Evolutionary conservation across 2,797 vertebrate genomes (phyloP), one percentile per base, ranked within the genome.

Genomic region (Channallabes apus): DNA sequence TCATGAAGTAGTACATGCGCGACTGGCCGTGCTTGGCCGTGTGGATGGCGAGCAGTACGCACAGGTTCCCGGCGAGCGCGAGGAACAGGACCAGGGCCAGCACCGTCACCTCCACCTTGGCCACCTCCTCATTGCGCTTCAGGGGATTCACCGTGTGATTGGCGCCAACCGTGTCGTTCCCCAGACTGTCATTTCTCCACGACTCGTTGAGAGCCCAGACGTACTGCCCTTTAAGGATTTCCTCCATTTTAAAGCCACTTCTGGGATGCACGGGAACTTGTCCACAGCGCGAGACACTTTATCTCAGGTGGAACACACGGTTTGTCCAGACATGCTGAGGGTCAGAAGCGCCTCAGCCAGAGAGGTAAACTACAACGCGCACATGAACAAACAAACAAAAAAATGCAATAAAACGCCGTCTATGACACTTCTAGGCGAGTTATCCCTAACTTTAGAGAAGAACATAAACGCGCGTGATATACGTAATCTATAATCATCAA

Each of bases 1-100:
- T 99, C 96, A 99, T 99, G 94, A 99, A 99, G 93, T 97, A 99
- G 89, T 98, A 97, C 96, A 99, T 99, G 92, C 98, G 97, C 51
- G 98, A 98, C 83, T 96, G 96, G 85, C 96, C 95, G 93, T 96
- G 96, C 84, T 97, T 97, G 91, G 95, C 95, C 79, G 95, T 96
- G 93, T 94, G 95, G 93, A 99, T 95, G 3, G 97, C 98, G 90
- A 97, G 90, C 73, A 99, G 94, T 83, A 99, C 98, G 76, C 98
- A 98, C 85, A 96, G 89, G 92, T 99, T 99, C 46, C 98, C 98
- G 0, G 92, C 95, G 78, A 99, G 93, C 2, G 97, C 98, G 2
- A 99, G 95, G 87, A 98, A 93, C 15, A 99, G 93, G 84, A 99
- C 96, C 87, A 99, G 90, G 77, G 95, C 94, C 77, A 99, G 94